Evolutionary conservation across 2,113 vertebrate genomes (phyloP).

Genomic region (Hyaena hyaena): DNA sequence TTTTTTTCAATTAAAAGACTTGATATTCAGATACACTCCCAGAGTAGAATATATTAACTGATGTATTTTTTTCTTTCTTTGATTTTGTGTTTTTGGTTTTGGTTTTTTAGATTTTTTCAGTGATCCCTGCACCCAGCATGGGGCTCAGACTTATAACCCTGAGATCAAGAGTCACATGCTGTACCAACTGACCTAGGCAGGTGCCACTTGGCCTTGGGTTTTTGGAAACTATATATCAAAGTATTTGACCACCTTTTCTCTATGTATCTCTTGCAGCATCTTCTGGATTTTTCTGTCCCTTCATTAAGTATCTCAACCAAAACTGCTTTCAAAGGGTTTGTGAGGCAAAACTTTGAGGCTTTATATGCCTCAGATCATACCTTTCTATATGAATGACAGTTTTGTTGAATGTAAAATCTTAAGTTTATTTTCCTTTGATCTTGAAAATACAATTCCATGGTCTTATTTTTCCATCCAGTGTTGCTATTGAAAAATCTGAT

Average conservation of each 20-base stretch:
- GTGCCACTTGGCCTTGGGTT: neutral
- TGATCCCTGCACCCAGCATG: neutral
- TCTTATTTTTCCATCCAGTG: neutral
- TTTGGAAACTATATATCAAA: neutral
- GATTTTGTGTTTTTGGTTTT: neutral
- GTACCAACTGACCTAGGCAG: neutral
- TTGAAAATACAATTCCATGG: neutral
- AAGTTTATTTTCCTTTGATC: neutral
- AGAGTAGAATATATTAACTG: neutral
- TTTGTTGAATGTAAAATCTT: slow-evolving; percentile 1
- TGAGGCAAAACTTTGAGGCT: neutral
- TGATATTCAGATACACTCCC: neutral
- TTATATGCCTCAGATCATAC: neutral
- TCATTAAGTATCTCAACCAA: neutral
- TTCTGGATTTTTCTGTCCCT: slow-evolving; percentile 16
- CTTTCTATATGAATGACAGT: neutral
- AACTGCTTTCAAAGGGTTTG: neutral
- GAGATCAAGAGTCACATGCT: neutral
- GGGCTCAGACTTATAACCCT: neutral
- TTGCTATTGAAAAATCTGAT: neutral
- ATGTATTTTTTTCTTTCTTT: neutral
- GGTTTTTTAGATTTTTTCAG: neutral
- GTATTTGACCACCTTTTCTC: slow-evolving; percentile 3
- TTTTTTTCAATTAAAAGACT: neutral
- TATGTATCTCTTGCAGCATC: neutral